These are phyloP conservation scores for Acanthaster planci DNA, from an alignment of 35 echinoderm and acorn worm genomes.

Conservation along the genomic window DNA sequence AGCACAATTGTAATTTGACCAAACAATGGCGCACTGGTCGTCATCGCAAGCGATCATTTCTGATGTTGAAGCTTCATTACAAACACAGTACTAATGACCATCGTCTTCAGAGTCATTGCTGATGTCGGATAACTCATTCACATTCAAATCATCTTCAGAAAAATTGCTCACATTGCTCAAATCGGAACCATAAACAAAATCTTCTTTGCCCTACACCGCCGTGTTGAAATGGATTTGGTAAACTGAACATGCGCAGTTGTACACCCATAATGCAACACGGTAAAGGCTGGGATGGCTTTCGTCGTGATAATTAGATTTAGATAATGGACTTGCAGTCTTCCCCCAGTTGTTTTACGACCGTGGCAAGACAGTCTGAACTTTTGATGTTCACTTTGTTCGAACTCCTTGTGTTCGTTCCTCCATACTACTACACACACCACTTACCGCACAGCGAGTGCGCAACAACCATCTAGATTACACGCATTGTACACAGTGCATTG, in stretches of 20 bases:
- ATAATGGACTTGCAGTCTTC: not conserved
- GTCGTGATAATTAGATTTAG: not conserved
- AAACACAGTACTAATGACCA: not conserved
- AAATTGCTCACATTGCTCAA: slow-evolving; percentile 7
- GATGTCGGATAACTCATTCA: not conserved
- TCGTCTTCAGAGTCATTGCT: not conserved
- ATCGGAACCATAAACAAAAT: not conserved
- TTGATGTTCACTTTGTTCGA: not conserved
- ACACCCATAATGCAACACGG: not conserved
- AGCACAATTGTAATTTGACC: not conserved
- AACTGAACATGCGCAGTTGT: not conserved
- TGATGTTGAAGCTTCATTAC: not conserved
- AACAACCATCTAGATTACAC: no score
- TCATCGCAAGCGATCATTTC: slow-evolving; percentile 25
- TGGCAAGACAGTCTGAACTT: not conserved
- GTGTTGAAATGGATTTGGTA: not conserved
- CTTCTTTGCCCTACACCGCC: slow-evolving; percentile 6
- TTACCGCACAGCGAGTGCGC: no score
- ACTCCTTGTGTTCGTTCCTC: slow-evolving; percentile 24
- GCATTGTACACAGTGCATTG: no score
- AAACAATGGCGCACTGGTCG: not conserved
- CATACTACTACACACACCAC: no score
- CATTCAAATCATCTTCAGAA: slow-evolving; percentile 1
- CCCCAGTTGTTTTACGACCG: slow-evolving; percentile 5
- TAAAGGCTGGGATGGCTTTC: not conserved